Base-by-base conservation (phyloP, 2,888 invertebrate genomes). In the Cancer borealis region DNA sequence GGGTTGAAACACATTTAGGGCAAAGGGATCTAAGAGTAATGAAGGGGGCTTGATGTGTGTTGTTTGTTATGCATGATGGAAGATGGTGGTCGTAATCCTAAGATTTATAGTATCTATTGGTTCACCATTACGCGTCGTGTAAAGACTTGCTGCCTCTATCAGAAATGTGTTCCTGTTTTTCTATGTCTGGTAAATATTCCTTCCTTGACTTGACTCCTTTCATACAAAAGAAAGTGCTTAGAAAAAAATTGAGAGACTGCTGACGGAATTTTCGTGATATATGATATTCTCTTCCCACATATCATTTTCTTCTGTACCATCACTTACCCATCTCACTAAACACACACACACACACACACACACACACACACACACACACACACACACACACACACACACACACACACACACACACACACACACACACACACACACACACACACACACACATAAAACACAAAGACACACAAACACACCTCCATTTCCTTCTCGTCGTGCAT, bases 341-440 rank as follows among this genome's bases (percentile, higher is more conserved):
- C 39, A 39, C 39, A 39, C 39, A 39, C 39, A 39, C 39, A 39
- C 39, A 39, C 39, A 39, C 39, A 54, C 54, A 54, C 54, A 54
- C 54, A 54, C 54, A 54, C 54, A 54, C 54, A 54, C 14, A 54
- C 54, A 54, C 54, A 54, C 54, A 54, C 54, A 54, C 54, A 54
- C 54, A 54, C 54, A 54, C 54, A 54, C 54, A 54, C 54, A 54
- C 54, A 54, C 54, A 79, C n/a, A 79, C 79, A 79, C n/a, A 79
- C 79, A 79, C n/a, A 79, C n/a, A 26, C 46, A 26, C 26, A 26
- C 79, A 26, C 79, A 79, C 79, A 79, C 88, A 79, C 79, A 79
- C 79, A 79, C 79, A 79, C 79, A 79, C 79, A 79, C 79, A 79
- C 79, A 79, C 79, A 79, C 79, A 79, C 79, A 79, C 79, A 79